phyloP scores from a whole-genome alignment of 2,888 invertebrate species.

The Euplexia lucipara region DNA sequence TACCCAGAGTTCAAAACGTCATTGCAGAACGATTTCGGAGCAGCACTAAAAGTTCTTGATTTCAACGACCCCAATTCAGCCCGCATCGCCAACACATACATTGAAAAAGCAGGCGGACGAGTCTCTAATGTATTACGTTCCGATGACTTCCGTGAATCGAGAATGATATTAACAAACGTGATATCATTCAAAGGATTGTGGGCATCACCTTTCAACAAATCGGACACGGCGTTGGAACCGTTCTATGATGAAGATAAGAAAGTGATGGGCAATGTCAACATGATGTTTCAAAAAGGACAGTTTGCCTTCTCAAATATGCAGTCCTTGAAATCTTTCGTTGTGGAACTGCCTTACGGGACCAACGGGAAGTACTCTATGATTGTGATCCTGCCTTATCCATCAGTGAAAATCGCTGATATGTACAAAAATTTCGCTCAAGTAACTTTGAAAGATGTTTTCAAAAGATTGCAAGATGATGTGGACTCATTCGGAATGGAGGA shows the following conservation, averaged over 20 bases:
- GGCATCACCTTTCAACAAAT: slow-evolving; percentile 92
- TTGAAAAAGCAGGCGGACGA: slow-evolving; percentile 81
- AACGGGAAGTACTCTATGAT: slow-evolving; percentile 92
- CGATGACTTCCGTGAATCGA: slow-evolving; percentile 90
- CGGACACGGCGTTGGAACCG: slow-evolving; percentile 88
- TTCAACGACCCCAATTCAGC: slow-evolving; percentile 82
- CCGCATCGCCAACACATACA: slow-evolving; percentile 80
- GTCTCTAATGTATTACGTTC: slow-evolving; percentile 85
- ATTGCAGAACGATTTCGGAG: slow-evolving; percentile 80
- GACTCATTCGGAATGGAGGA: slow-evolving; percentile 90
- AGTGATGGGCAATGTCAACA: slow-evolving; percentile 91
- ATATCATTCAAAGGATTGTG: slow-evolving; percentile 94
- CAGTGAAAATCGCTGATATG: slow-evolving; percentile 86
- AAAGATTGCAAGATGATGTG: slow-evolving; percentile 84
- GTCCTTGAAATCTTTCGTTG: slow-evolving; percentile 90
- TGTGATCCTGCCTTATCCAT: slow-evolving; percentile 91
- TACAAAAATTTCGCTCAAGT: slow-evolving; percentile 87
- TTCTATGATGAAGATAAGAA: slow-evolving; percentile 91
- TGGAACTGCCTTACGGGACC: slow-evolving; percentile 93
- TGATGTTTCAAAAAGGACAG: slow-evolving; percentile 93
- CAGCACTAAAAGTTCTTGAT: slow-evolving; percentile 80
- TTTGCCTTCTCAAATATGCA: slow-evolving; percentile 91
- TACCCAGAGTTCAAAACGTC: slow-evolving; percentile 72
- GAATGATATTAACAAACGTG: slow-evolving; percentile 93
- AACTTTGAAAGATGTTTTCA: slow-evolving; percentile 88